Percentiles rank a stretch among this genome's conserved stretches.
phyloP scores from a whole-genome alignment of 2,888 invertebrate species.

The Hartigia nigra region DNA sequence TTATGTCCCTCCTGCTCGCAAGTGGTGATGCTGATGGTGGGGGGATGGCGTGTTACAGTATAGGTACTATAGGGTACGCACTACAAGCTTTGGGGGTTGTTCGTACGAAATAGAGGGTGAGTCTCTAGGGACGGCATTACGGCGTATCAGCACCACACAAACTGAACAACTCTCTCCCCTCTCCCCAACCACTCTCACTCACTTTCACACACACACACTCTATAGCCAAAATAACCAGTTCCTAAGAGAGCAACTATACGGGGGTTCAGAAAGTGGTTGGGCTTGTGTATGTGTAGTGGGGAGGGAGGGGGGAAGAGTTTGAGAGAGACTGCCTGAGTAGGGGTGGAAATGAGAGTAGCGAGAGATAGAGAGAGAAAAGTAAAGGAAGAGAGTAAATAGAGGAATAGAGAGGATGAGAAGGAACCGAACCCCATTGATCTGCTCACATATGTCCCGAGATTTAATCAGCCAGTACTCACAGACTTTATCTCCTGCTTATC shows the following conservation, averaged over 20 bases:
- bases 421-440: slow-evolving; percentile 53
- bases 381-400: slow-evolving; percentile 4
- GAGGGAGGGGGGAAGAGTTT: slow-evolving; percentile 27
- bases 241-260: background rate
- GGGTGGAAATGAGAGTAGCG: slow-evolving; percentile 14
- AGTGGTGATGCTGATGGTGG: slow-evolving; percentile 27
- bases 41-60: slow-evolving; percentile 22
- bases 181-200: slow-evolving; percentile 31
- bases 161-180: slow-evolving; percentile 49
- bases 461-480: slow-evolving; percentile 63
- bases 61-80: slow-evolving; percentile 21
- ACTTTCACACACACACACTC: background rate
- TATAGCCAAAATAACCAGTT: background rate
- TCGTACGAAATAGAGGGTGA: slow-evolving; percentile 14
- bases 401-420: background rate
- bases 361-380: slow-evolving; percentile 23
- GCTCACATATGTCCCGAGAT: slow-evolving; percentile 64
- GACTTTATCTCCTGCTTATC: slow-evolving; percentile 54
- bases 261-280: background rate
- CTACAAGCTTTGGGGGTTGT: slow-evolving; percentile 26
- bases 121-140: slow-evolving; percentile 60
- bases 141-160: slow-evolving; percentile 63
- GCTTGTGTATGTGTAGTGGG: slow-evolving; percentile 61
- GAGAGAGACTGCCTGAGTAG: slow-evolving; percentile 16
- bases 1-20: slow-evolving; percentile 43